phyloP scores from a whole-genome alignment of 2,888 invertebrate genomes.

The Penaeus monodon region DNA sequence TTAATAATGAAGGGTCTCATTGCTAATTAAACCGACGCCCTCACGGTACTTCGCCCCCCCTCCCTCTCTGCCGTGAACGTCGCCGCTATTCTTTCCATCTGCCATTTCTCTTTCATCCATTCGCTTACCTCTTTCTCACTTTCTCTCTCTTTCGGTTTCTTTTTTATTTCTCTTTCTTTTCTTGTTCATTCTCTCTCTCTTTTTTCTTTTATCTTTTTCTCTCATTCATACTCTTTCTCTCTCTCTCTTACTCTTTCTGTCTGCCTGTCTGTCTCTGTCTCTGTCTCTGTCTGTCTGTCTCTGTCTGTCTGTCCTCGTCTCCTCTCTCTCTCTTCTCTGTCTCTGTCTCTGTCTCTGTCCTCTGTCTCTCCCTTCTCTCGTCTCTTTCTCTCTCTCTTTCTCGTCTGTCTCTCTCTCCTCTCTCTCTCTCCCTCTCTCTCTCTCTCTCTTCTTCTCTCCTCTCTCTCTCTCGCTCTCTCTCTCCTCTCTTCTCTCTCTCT shows the following conservation, averaged over 20 bases:
- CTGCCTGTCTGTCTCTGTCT: slow-evolving; percentile 12
- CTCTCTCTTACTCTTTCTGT: neutral
- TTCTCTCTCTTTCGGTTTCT: neutral
- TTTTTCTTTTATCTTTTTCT: too few species aligned
- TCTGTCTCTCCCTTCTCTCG: neutral
- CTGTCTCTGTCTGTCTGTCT: neutral
- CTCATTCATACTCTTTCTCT: too few species aligned
- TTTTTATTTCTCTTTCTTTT: neutral
- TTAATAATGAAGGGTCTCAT: too few species aligned
- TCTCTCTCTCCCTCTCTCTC: neutral
- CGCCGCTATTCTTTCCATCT: too few species aligned
- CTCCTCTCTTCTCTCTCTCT: neutral
- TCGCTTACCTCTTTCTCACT: neutral
- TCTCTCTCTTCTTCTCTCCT: too few species aligned
- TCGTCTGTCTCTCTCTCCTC: neutral
- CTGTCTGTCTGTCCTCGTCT: neutral
- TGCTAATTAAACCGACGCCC: too few species aligned
- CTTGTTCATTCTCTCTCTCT: neutral
- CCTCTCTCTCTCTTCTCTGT: neutral
- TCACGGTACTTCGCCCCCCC: too few species aligned
- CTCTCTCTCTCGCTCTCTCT: too few species aligned
- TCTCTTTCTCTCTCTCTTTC: neutral
- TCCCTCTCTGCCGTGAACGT: too few species aligned
- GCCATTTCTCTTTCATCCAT: neutral
- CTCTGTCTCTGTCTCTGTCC: neutral